Base-by-base conservation (phyloP, 2,797 vertebrate genomes). In the Tinamus major region DNA sequence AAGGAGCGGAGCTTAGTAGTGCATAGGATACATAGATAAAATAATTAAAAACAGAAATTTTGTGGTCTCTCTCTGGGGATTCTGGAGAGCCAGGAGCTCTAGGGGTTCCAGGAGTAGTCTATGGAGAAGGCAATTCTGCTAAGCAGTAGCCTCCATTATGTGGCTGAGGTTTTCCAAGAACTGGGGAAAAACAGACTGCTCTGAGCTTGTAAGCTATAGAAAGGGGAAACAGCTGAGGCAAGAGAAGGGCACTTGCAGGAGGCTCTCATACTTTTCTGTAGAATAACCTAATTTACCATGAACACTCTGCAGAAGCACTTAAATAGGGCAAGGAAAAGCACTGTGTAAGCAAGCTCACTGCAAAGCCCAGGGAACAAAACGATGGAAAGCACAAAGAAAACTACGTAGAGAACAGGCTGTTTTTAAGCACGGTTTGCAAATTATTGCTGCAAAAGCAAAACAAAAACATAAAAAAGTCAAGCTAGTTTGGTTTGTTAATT, bases 251-350 rank as follows among this genome's bases (percentile, higher is more conserved):
- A 89, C 92, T 79, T 83, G 70, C 84, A 75, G 27, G 7, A n/a
- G 29, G 29, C 17, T 55, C 53, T 31, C n/a, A 31, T 58, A 16
- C 29, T 83, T 80, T 79, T 71, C 72, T 92, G 61, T 10, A 62
- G 79, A 67, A 70, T 89, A 94, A 91, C 85, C 49, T 94, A 95
- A 95, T 93, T 95, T 85, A 69, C 49, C 72, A 46, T 10, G 55
- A 93, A 79, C 65, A 65, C 27, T 18, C 85, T 92, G 92, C 95
- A 91, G 92, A 93, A 83, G 77, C 76, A 31, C 19, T 92, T 93
- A 96, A 96, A 92, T 94, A 93, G 94, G 91, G 79, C 94, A 85
- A 80, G 87, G 58, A 67, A 94, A 95, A 96, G 72, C 65, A 62
- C 82, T 39, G 79, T 69, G 72, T 94, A 95, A 95, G 93, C 87